Conservation (phyloP, 2,113 vertebrate genomes). For the Tympanuchus pallidicinctus region DNA sequence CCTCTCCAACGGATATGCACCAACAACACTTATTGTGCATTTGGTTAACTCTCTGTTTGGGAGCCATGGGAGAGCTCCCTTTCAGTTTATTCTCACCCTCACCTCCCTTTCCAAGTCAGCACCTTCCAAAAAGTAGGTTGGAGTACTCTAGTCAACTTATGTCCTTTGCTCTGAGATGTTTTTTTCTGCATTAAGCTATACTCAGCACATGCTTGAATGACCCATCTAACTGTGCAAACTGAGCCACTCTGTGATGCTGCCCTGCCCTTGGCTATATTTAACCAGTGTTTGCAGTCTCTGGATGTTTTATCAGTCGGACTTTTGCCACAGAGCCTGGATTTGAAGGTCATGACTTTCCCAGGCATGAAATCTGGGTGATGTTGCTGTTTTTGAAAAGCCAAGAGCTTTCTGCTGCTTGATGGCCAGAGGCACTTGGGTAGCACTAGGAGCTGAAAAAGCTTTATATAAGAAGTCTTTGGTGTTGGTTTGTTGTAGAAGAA, state of each 20-base stretch:
- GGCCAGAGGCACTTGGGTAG: not conserved
- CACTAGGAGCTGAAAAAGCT: not conserved
- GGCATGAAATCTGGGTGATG: not conserved
- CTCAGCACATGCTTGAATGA: not conserved
- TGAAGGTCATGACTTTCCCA: not conserved
- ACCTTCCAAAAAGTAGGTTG: not conserved
- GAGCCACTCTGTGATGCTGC: not conserved
- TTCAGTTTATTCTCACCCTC: not conserved
- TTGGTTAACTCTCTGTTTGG: not conserved
- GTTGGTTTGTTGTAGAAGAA: not conserved
- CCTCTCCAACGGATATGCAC: not conserved
- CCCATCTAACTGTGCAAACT: not conserved
- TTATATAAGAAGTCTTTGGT: not conserved
- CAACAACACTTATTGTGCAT: not conserved
- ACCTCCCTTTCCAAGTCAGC: not conserved
- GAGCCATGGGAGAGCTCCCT: not conserved
- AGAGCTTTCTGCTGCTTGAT: not conserved
- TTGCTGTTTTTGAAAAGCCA: not conserved
- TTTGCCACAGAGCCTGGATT: not conserved
- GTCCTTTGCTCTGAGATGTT: not conserved
- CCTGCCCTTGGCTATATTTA: not conserved
- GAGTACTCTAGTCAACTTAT: not conserved
- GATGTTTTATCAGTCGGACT: not conserved
- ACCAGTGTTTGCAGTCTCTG: not conserved
- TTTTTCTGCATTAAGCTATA: not conserved